Evolutionary conservation across 2,888 invertebrate genomes (phyloP).

Genomic region (Camptogramma bilineatum): DNA sequence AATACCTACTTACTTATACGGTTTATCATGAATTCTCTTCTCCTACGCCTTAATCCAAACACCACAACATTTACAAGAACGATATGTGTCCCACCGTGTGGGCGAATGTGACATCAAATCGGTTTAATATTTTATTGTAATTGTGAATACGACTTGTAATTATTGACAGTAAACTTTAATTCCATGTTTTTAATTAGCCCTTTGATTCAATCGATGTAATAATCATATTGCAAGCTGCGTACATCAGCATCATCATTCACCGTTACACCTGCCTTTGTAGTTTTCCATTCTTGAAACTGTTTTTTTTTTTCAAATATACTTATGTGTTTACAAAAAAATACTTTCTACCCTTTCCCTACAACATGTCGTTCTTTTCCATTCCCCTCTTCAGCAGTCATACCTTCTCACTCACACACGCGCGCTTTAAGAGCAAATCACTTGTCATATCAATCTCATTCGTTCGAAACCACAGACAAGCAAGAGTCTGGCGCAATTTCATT

Average conservation of each 20-base stretch:
- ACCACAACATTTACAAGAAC: conserved; percentile 43
- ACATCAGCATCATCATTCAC: neutral
- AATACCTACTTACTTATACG: too few species aligned
- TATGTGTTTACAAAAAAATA: too few species aligned
- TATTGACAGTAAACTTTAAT: conserved; percentile 7
- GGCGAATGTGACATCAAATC: conserved; percentile 51
- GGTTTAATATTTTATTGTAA: conserved; percentile 40
- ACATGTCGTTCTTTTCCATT: too few species aligned
- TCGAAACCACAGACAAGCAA: conserved; percentile 11
- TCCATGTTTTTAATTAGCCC: conserved; percentile 15
- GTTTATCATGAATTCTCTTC: neutral
- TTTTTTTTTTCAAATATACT: too few species aligned
- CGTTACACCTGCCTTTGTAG: neutral
- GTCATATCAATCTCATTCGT: neutral
- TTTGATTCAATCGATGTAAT: conserved; percentile 10
- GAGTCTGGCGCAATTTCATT: conserved; percentile 9
- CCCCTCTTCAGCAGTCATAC: too few species aligned
- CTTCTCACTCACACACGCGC: too few species aligned
- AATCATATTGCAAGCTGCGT: neutral
- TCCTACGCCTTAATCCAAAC: conserved; percentile 37
- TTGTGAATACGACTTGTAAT: conserved; percentile 18
- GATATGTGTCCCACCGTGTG: conserved; percentile 54
- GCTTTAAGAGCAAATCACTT: neutral
- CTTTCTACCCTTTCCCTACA: too few species aligned
- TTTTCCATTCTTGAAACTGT: neutral